Conservation (phyloP, 2,797 vertebrate species). For the Stomatorhinus walkeri region DNA sequence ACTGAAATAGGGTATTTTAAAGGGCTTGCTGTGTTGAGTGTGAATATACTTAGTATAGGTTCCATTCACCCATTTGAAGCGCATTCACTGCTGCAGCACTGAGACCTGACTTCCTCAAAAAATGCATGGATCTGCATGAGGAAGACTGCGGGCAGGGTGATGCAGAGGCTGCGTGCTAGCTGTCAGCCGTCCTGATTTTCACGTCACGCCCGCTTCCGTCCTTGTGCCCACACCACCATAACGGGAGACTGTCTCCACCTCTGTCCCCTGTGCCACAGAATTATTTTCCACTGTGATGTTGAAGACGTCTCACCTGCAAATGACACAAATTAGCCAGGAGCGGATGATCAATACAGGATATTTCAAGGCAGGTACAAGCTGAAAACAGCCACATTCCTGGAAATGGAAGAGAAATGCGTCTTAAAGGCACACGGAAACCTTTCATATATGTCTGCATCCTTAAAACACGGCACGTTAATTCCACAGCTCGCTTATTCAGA, state of each 20-base stretch:
- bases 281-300: not conserved
- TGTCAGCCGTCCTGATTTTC: not conserved
- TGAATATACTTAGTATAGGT: not conserved
- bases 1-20: not conserved
- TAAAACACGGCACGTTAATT: not conserved
- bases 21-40: not conserved
- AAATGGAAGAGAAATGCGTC: not conserved
- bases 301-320: constrained; percentile 8
- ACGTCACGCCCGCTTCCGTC: not conserved
- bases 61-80: not conserved
- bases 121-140: not conserved
- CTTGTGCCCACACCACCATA: not conserved
- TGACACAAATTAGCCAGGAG: not conserved
- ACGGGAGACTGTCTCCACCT: not conserved
- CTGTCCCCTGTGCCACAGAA: not conserved
- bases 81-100: not conserved
- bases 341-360: not conserved
- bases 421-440: not conserved
- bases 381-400: not conserved
- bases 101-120: not conserved
- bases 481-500: not conserved
- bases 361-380: not conserved
- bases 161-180: not conserved
- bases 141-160: not conserved
- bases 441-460: not conserved